phyloP scores from a whole-genome alignment of 2,113 vertebrate genomes.

The Lophius piscatorius region DNA sequence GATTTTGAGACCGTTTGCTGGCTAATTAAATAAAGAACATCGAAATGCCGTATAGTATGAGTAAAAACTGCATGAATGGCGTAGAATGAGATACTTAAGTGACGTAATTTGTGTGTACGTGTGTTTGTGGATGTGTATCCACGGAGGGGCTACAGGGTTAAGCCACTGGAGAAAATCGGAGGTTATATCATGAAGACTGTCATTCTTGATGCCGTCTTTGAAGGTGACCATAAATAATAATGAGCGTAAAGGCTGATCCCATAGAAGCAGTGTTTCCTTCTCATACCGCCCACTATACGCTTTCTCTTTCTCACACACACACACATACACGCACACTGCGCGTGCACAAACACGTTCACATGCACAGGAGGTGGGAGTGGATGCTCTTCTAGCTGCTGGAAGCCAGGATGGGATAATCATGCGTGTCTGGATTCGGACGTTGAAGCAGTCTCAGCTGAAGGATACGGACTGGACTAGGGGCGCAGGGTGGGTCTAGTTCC shows the following conservation, averaged over 20 bases:
- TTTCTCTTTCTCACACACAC: constrained; percentile 1
- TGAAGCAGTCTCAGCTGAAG: constrained; percentile 73
- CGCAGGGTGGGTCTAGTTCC: constrained; percentile 66
- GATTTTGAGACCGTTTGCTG: background rate
- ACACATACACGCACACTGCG: background rate
- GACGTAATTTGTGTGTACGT: background rate
- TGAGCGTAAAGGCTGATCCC: constrained; percentile 51
- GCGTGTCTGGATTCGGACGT: constrained; percentile 74
- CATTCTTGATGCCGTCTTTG: constrained; percentile 31
- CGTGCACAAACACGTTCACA: constrained; percentile 26
- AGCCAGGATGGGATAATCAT: constrained; percentile 79
- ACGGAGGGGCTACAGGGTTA: constrained; percentile 23
- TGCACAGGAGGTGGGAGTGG: constrained; percentile 64
- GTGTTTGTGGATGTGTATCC: background rate
- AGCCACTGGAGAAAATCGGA: constrained; percentile 25
- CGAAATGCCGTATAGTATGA: too few species aligned
- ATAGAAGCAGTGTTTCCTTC: constrained; percentile 36
- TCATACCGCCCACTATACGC: constrained; percentile 50
- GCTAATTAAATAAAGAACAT: background rate
- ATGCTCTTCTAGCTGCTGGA: constrained; percentile 65
- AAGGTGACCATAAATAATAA: constrained; percentile 53
- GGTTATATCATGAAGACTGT: constrained; percentile 36
- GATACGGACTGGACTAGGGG: constrained; percentile 68
- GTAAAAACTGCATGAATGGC: background rate
- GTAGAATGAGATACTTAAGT: too few species aligned